Base-by-base conservation (phyloP, 2,113 vertebrate species). In the Onychostruthus taczanowskii region DNA sequence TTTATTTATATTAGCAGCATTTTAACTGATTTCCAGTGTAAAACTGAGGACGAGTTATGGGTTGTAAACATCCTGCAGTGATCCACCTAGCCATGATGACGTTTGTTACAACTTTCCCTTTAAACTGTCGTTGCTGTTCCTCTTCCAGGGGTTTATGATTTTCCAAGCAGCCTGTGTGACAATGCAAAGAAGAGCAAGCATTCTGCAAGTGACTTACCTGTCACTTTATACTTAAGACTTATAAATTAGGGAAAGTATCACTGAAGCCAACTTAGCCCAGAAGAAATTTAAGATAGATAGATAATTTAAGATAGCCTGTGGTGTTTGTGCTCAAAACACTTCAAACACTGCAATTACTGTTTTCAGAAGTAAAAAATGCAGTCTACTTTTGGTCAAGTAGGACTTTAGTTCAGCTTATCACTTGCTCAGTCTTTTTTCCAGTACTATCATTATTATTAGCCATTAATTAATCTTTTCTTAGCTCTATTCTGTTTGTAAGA, bases 261-360 rank as follows among this genome's bases (percentile, higher is more conserved):
- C 94, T 96, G 94, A 94, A 95, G 92, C 79, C 80, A 95, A 83
- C 72, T 97, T 87, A 96, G 93, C 73, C 66, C 31, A 95, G 89
- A 96, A 95, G 84, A 68, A 87, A 87, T 96, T 97, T 95, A 96
- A 97, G 94, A 66, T 41, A 41, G 39, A 41, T 41, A 41, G 39
- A 41, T 41, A 41, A 41, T 41, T 41, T 41, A 41, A 41, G 39
- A 41, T 41, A 41, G 88, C 89, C 94, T 95, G 62, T 93, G 91
- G 87, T 43, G 28, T 94, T 95, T 88, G 80, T 69, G 50, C 87
- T 97, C 89, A 85, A 84, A 98, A 94, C 61, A 87, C 44, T 96
- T 94, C 86, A 87, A 90, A 94, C 39, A 81, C 59, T 52, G 47
- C 95, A 96, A 96, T 96, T 92, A 77, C 72, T 93, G 80, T 85